These are phyloP conservation scores for Sebastes schlegelii DNA, from an alignment of 2,113 vertebrate genomes.

Conservation along the genomic window DNA sequence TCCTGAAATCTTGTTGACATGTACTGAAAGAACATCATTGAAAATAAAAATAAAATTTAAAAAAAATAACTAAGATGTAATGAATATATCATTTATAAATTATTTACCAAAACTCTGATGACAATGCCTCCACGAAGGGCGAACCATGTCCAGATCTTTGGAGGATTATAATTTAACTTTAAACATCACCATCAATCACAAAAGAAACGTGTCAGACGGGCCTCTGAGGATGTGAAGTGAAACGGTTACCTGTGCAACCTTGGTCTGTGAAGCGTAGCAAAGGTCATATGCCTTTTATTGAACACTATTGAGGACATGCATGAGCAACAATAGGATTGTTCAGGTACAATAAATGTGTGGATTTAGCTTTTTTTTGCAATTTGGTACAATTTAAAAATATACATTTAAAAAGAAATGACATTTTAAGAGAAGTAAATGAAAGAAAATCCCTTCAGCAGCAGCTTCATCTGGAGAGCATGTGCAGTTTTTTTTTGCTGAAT, in stretches of 20 bases:
- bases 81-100: neutral
- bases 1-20: too few species aligned
- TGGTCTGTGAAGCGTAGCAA: neutral
- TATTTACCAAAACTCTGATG: neutral
- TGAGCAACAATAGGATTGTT: constrained; percentile 12
- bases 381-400: neutral
- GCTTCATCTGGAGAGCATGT: neutral
- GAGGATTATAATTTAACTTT: constrained; percentile 6
- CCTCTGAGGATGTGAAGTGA: neutral
- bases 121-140: neutral
- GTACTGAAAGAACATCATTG: neutral
- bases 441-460: neutral
- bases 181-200: constrained; percentile 25
- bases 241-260: neutral
- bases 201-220: neutral
- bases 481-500: neutral
- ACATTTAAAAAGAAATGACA: constrained; percentile 6
- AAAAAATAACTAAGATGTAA: too few species aligned
- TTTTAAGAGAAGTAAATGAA: constrained; percentile 5
- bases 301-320: constrained; percentile 8
- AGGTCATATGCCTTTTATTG: constrained; percentile 25
- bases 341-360: constrained; percentile 8
- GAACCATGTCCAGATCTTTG: neutral
- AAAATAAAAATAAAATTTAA: too few species aligned
- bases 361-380: constrained; percentile 1